A percentile compares a stretch with the other conserved stretches of the same genome.
Evolutionary conservation across 1,140 invertebrate genomes (phyloP).

Genomic region (Orius insidiosus): DNA sequence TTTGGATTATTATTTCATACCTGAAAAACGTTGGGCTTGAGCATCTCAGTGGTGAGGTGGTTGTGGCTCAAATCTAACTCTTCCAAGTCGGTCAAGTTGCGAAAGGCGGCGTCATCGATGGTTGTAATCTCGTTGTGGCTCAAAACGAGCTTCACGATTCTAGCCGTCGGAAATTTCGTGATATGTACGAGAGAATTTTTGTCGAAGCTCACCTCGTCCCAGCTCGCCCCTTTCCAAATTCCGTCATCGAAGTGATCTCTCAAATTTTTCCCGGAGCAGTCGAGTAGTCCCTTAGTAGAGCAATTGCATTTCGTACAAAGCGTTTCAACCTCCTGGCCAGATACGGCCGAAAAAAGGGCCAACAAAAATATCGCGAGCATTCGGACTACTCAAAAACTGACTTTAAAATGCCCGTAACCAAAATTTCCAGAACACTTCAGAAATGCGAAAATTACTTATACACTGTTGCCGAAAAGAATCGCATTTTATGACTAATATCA

Average conservation of each 20-base stretch:
- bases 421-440: no score
- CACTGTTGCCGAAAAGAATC: no score
- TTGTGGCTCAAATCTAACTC: constrained; percentile 50
- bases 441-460: no score
- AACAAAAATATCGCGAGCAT: no score
- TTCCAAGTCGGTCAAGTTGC: constrained; percentile 36
- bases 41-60: constrained; percentile 32
- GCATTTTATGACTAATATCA: no score
- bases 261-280: neutral
- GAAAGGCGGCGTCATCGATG: constrained; percentile 40
- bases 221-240: constrained; percentile 1
- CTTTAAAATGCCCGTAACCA: no score
- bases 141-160: constrained; percentile 21
- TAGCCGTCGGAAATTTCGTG: neutral
- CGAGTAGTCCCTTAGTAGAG: neutral
- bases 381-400: no score
- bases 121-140: constrained; percentile 32
- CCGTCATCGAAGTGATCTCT: constrained; percentile 1
- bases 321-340: no score
- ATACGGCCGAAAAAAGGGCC: no score
- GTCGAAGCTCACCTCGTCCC: neutral
- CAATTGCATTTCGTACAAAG: no score
- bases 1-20: constrained; percentile 25
- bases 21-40: constrained; percentile 43
- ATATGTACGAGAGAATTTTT: constrained; percentile 2